phyloP scores from a whole-genome alignment of 1,140 invertebrate genomes.

The Hylaeus volcanicus region DNA sequence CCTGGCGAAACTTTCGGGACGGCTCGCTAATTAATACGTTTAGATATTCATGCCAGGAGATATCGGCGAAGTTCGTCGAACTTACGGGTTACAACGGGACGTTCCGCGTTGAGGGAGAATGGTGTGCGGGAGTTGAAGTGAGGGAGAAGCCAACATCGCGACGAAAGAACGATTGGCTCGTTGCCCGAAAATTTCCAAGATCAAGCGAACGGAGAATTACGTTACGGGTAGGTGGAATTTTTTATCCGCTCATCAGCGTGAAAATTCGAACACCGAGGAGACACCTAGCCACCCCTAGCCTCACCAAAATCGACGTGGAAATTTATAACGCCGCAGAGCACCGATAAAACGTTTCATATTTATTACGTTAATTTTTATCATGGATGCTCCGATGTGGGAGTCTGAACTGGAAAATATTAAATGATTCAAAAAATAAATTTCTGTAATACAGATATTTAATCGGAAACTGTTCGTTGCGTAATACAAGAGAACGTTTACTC shows the following conservation, averaged over 20 bases:
- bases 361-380: no score
- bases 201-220: neutral
- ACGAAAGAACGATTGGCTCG: conserved; percentile 18
- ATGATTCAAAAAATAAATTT: no score
- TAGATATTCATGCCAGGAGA: conserved; percentile 42
- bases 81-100: conserved; percentile 17
- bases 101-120: neutral
- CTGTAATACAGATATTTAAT: no score
- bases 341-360: no score
- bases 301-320: no score
- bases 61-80: conserved; percentile 39
- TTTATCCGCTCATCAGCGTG: neutral
- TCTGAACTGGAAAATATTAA: no score
- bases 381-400: no score
- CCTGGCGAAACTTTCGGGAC: conserved; percentile 19
- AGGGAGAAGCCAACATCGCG: conserved; percentile 8
- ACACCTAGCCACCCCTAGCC: no score
- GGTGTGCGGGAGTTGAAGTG: neutral
- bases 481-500: no score
- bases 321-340: no score
- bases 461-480: no score
- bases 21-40: conserved; percentile 50
- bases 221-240: neutral
- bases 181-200: conserved; percentile 19
- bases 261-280: neutral